Base-by-base conservation (phyloP, 2,888 invertebrate species). In the Drosophila affinis region DNA sequence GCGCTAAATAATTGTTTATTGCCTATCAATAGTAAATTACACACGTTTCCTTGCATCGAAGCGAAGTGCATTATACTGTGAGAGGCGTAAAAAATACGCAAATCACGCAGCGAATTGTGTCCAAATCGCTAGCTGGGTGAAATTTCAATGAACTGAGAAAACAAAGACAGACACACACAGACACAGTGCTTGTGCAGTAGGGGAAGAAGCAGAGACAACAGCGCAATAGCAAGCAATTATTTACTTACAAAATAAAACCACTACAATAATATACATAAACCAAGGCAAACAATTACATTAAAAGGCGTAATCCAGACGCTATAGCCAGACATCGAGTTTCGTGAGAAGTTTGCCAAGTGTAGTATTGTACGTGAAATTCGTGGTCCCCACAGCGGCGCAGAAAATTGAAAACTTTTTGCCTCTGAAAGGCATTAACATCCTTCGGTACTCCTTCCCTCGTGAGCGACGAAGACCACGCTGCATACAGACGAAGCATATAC, bases 71-170 rank as follows among this genome's bases (percentile, higher is more conserved):
- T 75, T 61, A 39, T 46, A 64, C 63, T 69, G 75, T 63, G 76
- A 55, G 71, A 54, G 62, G 73, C 76, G 85, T 79, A 80, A 81
- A 76, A 83, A 72, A 76, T 79, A 70, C 80, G 71, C 72, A 77
- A 79, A 77, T 76, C 79, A 65, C 76, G 53, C 77, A 78, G 78
- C 79, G 77, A 84, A 81, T 82, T 87, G 79, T 75, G 77, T 75
- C 85, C 78, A 76, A 77, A 85, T 88, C 81, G 86, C 81, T 74
- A 61, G 81, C 78, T 85, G 86, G 85, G 88, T 89, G 90, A 88
- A 90, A 90, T 90, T 90, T 89, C 89, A 90, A 88, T 90, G 90
- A 89, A 88, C 89, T 90, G 90, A 88, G 85, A 87, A 88, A 88
- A 89, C 87, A 89, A 87, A 90, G 88, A 80, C 83, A 87, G 78